Evolutionary conservation across 2,797 vertebrate species (phyloP).

Genomic region (Rhabdomys pumilio): DNA sequence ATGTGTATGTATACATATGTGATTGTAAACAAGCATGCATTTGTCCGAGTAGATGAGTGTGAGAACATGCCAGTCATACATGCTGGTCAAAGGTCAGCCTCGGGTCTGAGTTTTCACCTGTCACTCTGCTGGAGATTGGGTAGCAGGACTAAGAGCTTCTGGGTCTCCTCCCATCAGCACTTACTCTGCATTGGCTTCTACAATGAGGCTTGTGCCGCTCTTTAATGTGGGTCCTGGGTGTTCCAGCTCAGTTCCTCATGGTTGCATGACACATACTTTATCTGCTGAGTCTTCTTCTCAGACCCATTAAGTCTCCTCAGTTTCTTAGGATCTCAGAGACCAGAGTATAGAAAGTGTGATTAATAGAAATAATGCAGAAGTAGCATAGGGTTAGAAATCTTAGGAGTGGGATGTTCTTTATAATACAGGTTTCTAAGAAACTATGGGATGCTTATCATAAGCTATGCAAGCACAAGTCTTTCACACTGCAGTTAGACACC

Average conservation of each 20-base stretch:
- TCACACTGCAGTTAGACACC: neutral
- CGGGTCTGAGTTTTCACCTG: neutral
- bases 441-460: neutral
- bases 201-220: neutral
- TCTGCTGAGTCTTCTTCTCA: neutral
- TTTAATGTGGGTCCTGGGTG: neutral
- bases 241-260: neutral
- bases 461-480: neutral
- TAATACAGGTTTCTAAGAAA: neutral
- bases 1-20: neutral
- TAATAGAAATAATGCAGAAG: slow-evolving; percentile 43
- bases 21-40: neutral
- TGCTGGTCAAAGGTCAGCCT: neutral
- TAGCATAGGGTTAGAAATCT: neutral
- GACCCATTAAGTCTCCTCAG: neutral
- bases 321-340: neutral
- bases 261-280: neutral
- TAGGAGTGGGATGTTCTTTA: neutral
- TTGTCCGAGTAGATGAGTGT: neutral
- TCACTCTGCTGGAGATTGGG: neutral
- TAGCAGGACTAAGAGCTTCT: neutral
- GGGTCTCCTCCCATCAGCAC: neutral
- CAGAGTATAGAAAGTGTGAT: neutral
- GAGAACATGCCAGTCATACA: neutral
- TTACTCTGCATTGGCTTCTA: too few relatives aligned